These are phyloP conservation scores for Margaritifera margaritifera DNA, from an alignment of 2,888 invertebrate genomes.

Conservation along the genomic window DNA sequence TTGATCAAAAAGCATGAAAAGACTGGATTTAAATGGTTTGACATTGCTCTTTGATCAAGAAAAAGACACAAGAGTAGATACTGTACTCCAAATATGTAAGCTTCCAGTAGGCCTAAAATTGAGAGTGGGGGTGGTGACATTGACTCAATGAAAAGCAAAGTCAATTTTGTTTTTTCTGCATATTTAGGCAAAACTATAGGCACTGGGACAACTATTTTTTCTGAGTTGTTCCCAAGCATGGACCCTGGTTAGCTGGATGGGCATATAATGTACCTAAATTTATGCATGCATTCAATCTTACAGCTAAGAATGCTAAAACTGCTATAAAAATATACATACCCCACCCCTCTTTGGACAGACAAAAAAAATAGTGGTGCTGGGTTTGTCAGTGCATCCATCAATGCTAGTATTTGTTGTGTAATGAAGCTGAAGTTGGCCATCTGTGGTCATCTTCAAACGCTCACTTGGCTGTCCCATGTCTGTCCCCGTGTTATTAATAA, in stretches of 20 bases:
- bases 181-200: too few relatives aligned
- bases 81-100: too few relatives aligned
- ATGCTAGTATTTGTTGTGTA: conserved; percentile 37
- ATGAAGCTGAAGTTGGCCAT: conserved; percentile 39
- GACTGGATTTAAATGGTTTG: too few relatives aligned
- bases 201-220: too few relatives aligned
- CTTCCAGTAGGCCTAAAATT: too few relatives aligned
- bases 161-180: too few relatives aligned
- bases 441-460: conserved; percentile 28
- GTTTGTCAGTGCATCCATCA: conserved; percentile 43
- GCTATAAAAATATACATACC: conserved; percentile 37
- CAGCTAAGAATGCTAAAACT: not conserved
- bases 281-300: not conserved
- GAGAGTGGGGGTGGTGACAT: too few relatives aligned
- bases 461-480: conserved; percentile 39
- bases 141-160: too few relatives aligned
- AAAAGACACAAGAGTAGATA: too few relatives aligned
- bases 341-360: conserved; percentile 60
- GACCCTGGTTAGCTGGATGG: not conserved
- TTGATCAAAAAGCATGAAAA: too few relatives aligned
- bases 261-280: not conserved
- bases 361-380: conserved; percentile 59
- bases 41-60: too few relatives aligned
- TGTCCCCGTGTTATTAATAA: conserved; percentile 15
- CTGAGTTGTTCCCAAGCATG: not conserved